Base-by-base conservation (phyloP, 2,888 invertebrate genomes). In the Lithophane socia region DNA sequence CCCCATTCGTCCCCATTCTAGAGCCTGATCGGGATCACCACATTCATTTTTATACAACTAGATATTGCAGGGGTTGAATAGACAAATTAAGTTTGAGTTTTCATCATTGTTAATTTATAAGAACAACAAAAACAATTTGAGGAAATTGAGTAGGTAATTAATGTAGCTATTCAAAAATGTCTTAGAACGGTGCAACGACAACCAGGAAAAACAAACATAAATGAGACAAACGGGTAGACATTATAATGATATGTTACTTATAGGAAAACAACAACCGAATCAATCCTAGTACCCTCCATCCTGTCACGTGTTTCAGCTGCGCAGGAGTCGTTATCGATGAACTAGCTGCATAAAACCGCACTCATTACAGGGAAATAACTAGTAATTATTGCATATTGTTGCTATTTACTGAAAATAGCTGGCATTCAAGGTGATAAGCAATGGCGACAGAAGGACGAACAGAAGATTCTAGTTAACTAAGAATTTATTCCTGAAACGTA, bases 291-390 rank as follows among this genome's bases (percentile, higher is more conserved):
- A 1, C 67, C 72, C 42, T 72, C 67, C 68, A 70, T 83, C 81
- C 69, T 69, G 85, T 83, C 83, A 83, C 83, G 83, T 84, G 85
- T 65, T 60, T 13, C 21, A 66, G 54, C 24, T 47, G 24, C 61
- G 24, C 73, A 69, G 49, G 64, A 68, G 58, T 37, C n/a, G 42
- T 63, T 72, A 80, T 77, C 82, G 54, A 74, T 60, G 61, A 47
- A 61, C 60, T 77, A 82, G 52, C 60, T 75, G 61, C 56, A 71
- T 29, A 69, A 37, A 63, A 79, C 74, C 67, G 54, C 65, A 75
- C 18, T 63, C 52, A 66, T 61, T 63, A 69, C 56, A 71, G 77
- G 84, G 73, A 85, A 83, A 87, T 77, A 73, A 79, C 75, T 79
- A 81, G 64, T 13, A 73, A 54, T n/a, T 54, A 66, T 63, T 61